Conservation (phyloP, 2,113 vertebrate genomes). For the Sialia sialis region DNA sequence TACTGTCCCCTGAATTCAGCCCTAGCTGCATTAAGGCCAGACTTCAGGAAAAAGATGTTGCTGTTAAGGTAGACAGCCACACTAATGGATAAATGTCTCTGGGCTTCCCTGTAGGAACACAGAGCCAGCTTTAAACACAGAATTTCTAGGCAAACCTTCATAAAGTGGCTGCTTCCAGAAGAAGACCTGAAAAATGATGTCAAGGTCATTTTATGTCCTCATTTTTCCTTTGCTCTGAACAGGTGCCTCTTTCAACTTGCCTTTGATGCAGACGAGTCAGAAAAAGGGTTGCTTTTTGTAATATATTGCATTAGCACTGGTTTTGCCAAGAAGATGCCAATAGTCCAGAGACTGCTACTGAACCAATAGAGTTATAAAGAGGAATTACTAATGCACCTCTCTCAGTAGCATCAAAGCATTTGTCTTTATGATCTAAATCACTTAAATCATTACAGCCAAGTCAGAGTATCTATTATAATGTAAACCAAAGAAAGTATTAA, state of each 20-base stretch:
- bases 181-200: neutral
- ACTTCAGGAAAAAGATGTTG: neutral
- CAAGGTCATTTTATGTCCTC: neutral
- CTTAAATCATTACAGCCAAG: neutral
- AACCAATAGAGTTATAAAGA: neutral
- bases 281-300: neutral
- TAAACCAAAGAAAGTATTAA: neutral
- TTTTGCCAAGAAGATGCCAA: slow-evolving; percentile 29
- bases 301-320: neutral
- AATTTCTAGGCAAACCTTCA: neutral
- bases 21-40: neutral
- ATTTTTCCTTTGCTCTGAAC: neutral
- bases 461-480: neutral
- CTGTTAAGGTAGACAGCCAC: neutral
- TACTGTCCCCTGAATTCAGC: neutral
- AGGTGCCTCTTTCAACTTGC: neutral
- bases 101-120: neutral
- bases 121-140: neutral
- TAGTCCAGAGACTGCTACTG: neutral
- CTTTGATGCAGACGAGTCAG: neutral
- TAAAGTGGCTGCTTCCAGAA: neutral
- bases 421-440: neutral
- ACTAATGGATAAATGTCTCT: neutral
- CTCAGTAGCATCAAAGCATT: neutral
- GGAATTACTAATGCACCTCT: slow-evolving; percentile 3